Evolutionary conservation across 2,113 vertebrate species (phyloP).

Genomic region (Boulengeromyrus knoepffleri): DNA sequence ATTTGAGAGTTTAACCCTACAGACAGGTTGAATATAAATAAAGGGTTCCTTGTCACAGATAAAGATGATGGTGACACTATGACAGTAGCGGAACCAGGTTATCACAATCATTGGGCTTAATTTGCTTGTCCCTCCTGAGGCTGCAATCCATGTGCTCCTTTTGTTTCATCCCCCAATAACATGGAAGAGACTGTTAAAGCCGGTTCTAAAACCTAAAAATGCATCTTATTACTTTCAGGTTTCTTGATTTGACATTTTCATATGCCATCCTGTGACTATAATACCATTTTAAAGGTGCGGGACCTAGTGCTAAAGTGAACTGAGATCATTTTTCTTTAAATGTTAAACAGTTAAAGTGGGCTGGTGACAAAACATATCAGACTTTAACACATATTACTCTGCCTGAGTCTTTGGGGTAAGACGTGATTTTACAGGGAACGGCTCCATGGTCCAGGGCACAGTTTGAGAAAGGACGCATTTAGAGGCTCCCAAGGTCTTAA

Average conservation of each 20-base stretch:
- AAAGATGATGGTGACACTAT: background rate
- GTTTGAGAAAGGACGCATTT: conserved; percentile 63
- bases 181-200: background rate
- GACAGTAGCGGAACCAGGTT: background rate
- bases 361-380: background rate
- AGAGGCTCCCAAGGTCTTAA: conserved; percentile 53
- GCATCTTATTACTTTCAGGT: background rate
- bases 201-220: background rate
- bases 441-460: conserved; percentile 37
- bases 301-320: background rate
- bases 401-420: background rate
- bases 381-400: background rate
- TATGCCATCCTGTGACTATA: background rate
- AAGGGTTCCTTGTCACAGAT: background rate
- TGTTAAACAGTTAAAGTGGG: background rate
- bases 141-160: background rate
- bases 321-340: background rate
- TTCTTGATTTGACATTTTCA: background rate
- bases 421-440: conserved; percentile 26
- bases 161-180: background rate
- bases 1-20: background rate
- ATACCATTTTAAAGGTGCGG: background rate
- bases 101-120: background rate
- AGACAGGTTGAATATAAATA: conserved; percentile 14
- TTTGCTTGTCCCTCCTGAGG: background rate